Conservation (phyloP, 2,797 vertebrate species). For the Corythornis leucogaster region DNA sequence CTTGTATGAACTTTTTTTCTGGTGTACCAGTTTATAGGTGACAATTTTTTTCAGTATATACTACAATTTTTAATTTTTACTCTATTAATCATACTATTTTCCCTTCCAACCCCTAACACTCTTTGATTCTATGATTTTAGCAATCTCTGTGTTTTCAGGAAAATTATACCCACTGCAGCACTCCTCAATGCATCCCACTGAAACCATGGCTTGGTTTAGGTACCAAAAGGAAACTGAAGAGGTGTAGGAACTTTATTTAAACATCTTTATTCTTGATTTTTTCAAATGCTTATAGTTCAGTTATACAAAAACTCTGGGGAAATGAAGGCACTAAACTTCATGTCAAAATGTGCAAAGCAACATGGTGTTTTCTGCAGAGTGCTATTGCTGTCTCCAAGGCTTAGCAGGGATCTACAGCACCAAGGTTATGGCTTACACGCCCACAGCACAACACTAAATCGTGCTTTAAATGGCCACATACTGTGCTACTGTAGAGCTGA, state of each 20-base stretch:
- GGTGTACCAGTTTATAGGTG: neutral
- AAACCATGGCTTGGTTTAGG: neutral
- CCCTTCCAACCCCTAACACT: too few species aligned
- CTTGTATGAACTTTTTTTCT: neutral
- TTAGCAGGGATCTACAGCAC: neutral
- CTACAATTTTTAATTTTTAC: neutral
- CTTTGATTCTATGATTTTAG: neutral
- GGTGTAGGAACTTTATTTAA: neutral
- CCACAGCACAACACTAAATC: neutral
- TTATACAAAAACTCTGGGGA: neutral
- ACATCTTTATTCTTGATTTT: neutral
- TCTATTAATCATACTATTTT: neutral
- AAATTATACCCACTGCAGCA: neutral
- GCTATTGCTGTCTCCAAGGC: neutral
- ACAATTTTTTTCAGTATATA: neutral
- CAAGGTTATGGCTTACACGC: neutral
- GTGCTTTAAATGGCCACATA: neutral
- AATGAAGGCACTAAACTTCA: neutral
- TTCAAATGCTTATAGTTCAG: neutral
- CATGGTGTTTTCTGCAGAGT: neutral
- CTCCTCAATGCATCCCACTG: neutral
- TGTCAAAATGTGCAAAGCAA: rapidly evolving
- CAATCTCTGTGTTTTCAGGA: neutral
- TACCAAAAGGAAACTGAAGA: neutral
- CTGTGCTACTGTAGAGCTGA: neutral